Evolutionary conservation across 2,797 vertebrate species (phyloP).

Genomic region (Tapera naevia): DNA sequence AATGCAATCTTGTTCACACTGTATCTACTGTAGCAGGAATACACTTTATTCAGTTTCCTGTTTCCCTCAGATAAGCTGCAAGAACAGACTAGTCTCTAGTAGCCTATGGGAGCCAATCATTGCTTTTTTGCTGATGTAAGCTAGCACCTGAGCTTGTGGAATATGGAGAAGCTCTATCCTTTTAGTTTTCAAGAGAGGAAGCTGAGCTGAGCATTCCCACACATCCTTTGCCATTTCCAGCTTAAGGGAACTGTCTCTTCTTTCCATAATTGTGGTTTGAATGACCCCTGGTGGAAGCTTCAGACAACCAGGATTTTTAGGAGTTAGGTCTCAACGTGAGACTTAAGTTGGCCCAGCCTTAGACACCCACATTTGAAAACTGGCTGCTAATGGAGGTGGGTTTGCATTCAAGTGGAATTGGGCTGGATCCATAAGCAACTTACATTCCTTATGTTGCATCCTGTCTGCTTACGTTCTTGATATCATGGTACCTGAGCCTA

Average conservation of each 20-base stretch:
- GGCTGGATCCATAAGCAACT: neutral
- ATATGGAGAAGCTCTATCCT: neutral
- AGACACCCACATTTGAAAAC: neutral
- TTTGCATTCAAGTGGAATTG: neutral
- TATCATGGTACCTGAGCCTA: neutral
- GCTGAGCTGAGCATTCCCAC: neutral
- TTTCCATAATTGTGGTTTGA: neutral
- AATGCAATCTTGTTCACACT: neutral
- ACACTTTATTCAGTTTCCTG: neutral
- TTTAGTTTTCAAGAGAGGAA: neutral
- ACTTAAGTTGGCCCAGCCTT: neutral
- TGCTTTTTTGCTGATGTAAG: neutral
- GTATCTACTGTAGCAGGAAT: neutral
- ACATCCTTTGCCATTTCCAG: rapidly evolving
- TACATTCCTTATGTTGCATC: neutral
- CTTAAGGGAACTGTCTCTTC: neutral
- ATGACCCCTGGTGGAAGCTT: slow-evolving; percentile 47
- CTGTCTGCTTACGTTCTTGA: neutral
- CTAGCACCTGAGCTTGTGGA: neutral
- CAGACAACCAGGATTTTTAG: neutral
- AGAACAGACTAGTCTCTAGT: neutral
- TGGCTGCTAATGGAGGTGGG: neutral
- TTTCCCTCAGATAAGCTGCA: neutral
- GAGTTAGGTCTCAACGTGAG: rapidly evolving
- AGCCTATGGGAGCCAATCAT: neutral